phyloP scores from a whole-genome alignment of 64 coral and sea anemone genomes.

The Trachythela sp. region DNA sequence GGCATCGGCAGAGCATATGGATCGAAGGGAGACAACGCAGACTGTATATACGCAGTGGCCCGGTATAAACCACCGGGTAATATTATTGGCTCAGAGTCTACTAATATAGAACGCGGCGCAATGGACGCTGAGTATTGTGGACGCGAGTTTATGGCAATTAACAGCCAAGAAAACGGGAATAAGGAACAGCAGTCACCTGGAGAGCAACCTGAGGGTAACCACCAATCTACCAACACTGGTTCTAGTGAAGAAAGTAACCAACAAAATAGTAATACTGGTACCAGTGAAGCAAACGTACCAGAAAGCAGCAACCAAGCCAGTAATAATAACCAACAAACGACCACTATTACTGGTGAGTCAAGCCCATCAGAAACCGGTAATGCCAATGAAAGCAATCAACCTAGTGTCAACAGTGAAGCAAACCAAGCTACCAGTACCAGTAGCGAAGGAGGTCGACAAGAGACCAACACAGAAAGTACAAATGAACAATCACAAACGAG shows the following conservation, averaged over 20 bases:
- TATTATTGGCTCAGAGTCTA: not conserved
- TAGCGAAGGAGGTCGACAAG: no score
- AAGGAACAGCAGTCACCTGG: not conserved
- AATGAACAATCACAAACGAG: no score
- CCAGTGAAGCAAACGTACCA: no score
- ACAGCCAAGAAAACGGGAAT: not conserved
- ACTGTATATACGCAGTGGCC: not conserved
- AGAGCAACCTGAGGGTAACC: not conserved
- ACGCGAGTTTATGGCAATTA: not conserved
- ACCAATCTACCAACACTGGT: not conserved
- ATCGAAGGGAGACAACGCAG: not conserved
- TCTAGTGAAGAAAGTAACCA: not conserved
- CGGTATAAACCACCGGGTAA: not conserved
- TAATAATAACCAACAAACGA: no score
- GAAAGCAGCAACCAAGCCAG: no score
- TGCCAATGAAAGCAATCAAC: no score
- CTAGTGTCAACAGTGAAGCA: no score
- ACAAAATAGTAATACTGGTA: no score
- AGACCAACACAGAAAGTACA: no score
- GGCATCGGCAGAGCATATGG: not conserved
- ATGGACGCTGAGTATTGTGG: constrained; percentile 1
- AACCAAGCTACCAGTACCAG: no score
- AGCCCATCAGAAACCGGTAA: no score
- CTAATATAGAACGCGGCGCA: not conserved
- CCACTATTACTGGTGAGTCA: no score